Evolutionary conservation across 2,113 vertebrate genomes (phyloP).

Genomic region (Trichomycterus rosablanca): DNA sequence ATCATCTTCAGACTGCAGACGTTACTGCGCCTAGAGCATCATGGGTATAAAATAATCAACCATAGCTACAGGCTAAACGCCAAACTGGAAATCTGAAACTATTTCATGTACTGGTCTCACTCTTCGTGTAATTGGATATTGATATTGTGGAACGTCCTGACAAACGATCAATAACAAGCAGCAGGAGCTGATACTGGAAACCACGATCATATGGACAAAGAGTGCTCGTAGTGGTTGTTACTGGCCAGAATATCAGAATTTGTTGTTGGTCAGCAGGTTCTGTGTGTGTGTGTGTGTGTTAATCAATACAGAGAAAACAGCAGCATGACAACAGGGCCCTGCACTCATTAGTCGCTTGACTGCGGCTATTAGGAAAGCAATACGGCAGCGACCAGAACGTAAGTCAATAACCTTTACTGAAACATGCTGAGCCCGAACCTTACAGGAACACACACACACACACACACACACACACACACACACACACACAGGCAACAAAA

Average conservation of each 20-base stretch:
- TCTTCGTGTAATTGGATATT: too few species aligned
- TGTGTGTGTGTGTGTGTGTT: conserved; percentile 10
- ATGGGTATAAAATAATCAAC: too few species aligned
- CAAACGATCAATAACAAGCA: too few species aligned
- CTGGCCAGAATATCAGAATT: neutral
- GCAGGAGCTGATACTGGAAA: too few species aligned
- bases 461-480: conserved; percentile 15
- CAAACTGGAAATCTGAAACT: too few species aligned
- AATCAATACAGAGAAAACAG: conserved; percentile 33
- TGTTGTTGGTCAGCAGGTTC: neutral
- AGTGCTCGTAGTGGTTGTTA: neutral
- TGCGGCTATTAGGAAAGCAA: conserved; percentile 19
- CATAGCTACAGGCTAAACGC: too few species aligned
- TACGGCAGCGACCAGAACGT: conserved; percentile 13
- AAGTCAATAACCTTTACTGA: conserved; percentile 29
- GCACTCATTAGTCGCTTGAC: conserved; percentile 27
- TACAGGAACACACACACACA: conserved; percentile 8
- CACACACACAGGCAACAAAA: conserved; percentile 9
- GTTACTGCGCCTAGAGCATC: too few species aligned
- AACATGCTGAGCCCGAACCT: conserved; percentile 23
- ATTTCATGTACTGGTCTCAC: too few species aligned
- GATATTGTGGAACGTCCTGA: too few species aligned
- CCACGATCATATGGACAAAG: neutral
- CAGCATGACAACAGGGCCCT: conserved; percentile 23
- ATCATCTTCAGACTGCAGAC: too few species aligned